These are phyloP conservation scores for Pachymerium ferrugineum DNA, from an alignment of 2,888 invertebrate genomes.

Conservation along the genomic window DNA sequence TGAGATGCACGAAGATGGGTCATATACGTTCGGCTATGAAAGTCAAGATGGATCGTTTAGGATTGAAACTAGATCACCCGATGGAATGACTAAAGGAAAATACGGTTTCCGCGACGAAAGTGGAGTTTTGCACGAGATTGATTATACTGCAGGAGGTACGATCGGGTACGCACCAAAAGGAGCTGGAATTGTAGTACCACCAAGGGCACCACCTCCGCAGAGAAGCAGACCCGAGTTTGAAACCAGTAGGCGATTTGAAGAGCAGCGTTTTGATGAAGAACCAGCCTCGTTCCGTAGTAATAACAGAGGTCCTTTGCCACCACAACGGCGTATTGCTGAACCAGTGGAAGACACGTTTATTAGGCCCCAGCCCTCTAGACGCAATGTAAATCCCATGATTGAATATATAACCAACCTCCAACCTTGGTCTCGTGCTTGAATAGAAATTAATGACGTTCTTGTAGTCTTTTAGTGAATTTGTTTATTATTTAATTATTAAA, in stretches of 20 bases:
- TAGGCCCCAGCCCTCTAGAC: not conserved
- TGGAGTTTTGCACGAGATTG: conserved; percentile 72
- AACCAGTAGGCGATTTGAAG: not conserved
- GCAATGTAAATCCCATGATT: not conserved
- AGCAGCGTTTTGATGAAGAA: not conserved
- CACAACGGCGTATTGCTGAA: not conserved
- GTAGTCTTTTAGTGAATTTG: no score
- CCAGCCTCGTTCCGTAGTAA: not conserved
- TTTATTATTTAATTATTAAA: no score
- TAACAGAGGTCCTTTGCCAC: no score
- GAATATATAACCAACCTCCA: not conserved
- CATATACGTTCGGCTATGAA: conserved; percentile 78
- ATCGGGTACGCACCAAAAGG: conserved; percentile 41
- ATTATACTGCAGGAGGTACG: conserved; percentile 59
- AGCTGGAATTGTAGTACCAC: conserved; percentile 36
- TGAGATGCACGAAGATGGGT: conserved; percentile 72
- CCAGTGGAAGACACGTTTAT: no score
- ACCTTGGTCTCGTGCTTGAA: not conserved
- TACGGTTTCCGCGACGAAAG: conserved; percentile 73
- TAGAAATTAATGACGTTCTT: not conserved
- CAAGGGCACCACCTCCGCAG: conserved; percentile 34
- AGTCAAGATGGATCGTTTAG: conserved; percentile 80
- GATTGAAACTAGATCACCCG: conserved; percentile 75
- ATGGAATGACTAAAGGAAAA: conserved; percentile 77
- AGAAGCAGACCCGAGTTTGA: not conserved